These are phyloP conservation scores for Turdus rufiventris DNA, from an alignment of 2,113 vertebrate species.

Conservation along the genomic window DNA sequence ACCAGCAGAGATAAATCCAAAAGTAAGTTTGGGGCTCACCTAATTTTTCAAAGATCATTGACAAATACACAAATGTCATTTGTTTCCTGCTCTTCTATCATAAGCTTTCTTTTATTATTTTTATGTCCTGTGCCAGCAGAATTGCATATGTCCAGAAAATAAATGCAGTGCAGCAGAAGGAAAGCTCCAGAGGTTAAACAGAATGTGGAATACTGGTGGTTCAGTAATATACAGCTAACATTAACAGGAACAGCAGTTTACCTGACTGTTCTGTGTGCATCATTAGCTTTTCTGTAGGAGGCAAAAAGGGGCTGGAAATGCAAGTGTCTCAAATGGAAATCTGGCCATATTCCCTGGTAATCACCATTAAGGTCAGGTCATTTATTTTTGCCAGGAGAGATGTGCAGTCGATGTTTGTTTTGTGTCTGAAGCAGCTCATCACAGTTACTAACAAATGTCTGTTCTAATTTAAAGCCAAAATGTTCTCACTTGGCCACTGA, in stretches of 20 bases:
- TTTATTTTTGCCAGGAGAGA: background rate
- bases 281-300: background rate
- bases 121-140: background rate
- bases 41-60: conserved; percentile 21
- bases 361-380: fast-evolving
- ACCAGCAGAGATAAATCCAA: background rate
- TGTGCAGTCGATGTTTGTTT: background rate
- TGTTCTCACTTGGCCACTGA: background rate
- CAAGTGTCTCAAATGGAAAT: background rate
- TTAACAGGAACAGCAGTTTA: background rate
- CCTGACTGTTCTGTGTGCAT: background rate
- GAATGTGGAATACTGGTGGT: background rate
- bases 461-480: background rate
- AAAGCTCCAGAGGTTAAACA: background rate
- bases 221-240: background rate
- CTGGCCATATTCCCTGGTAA: background rate
- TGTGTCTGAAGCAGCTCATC: background rate
- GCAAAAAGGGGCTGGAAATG: background rate
- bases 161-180: background rate
- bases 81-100: background rate
- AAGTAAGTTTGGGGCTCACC: background rate
- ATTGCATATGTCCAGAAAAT: background rate
- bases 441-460: background rate
- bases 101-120: background rate
- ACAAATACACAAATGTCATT: background rate